Percentiles rank a stretch among this genome's conserved stretches.
Evolutionary conservation across 2,888 invertebrate species (phyloP).

Genomic region (Sycophila texana): DNA sequence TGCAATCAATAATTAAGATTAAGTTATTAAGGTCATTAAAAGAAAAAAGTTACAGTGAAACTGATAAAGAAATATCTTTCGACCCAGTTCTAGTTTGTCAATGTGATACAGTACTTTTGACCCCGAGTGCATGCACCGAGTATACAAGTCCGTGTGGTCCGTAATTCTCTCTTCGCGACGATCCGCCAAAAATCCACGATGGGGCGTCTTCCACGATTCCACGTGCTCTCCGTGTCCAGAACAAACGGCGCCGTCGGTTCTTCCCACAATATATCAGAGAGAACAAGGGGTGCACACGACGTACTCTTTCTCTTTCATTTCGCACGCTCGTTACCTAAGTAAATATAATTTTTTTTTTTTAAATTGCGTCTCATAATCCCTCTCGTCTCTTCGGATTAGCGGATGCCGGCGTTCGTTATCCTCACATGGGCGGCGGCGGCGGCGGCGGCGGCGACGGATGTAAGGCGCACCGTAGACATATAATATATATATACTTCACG

Average conservation of each 20-base stretch:
- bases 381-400: slow-evolving; percentile 9
- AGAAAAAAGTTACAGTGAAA: no score
- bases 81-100: background rate
- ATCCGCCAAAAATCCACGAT: slow-evolving; percentile 31
- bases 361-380: slow-evolving; percentile 3
- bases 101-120: slow-evolving; percentile 45
- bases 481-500: slow-evolving; percentile 2
- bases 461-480: background rate
- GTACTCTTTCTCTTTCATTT: background rate
- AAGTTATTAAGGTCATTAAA: no score
- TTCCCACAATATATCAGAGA: background rate
- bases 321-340: background rate
- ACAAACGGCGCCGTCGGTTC: background rate
- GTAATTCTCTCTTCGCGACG: slow-evolving; percentile 42
- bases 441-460: background rate
- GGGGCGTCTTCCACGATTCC: background rate
- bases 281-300: background rate
- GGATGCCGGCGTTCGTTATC: slow-evolving; percentile 34
- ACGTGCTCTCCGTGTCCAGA: background rate
- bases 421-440: slow-evolving; percentile 8
- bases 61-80: no score
- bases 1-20: no score
- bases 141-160: background rate
- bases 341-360: background rate
- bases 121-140: slow-evolving; percentile 26